These are phyloP conservation scores for Drosophila conformis DNA, from an alignment of 2,888 invertebrate species.

Conservation along the genomic window DNA sequence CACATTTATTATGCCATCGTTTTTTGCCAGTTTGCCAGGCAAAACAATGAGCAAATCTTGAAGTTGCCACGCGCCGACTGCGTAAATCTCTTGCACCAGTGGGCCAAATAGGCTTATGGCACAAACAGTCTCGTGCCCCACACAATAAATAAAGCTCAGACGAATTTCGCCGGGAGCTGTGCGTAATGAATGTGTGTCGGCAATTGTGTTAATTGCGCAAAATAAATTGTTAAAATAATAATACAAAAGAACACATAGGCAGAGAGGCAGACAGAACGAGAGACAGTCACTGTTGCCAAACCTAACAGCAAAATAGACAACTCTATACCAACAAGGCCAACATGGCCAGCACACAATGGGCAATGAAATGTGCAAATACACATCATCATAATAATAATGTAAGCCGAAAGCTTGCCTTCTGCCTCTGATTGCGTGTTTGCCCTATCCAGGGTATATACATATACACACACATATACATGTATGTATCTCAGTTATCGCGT, in stretches of 20 bases:
- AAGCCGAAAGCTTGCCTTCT: constrained; percentile 13
- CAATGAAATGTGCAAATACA: constrained; percentile 42
- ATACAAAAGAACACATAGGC: constrained; percentile 33
- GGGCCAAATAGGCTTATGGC: constrained; percentile 59
- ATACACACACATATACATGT: background rate
- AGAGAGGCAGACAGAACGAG: constrained; percentile 1
- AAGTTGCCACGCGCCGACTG: constrained; percentile 72
- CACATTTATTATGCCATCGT: constrained; percentile 75
- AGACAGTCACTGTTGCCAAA: constrained; percentile 25
- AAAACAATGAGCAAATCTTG: constrained; percentile 54
- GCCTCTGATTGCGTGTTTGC: constrained; percentile 35
- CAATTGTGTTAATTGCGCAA: constrained; percentile 80
- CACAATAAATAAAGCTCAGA: constrained; percentile 79
- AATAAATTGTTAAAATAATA: constrained; percentile 81
- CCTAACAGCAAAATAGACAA: constrained; percentile 42
- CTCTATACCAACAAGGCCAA: background rate
- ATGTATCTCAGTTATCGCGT: constrained; percentile 13
- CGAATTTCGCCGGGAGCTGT: constrained; percentile 64
- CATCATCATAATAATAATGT: constrained; percentile 59
- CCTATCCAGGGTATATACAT: background rate
- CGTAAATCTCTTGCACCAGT: constrained; percentile 63
- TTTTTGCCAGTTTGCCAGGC: constrained; percentile 37
- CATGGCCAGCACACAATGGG: constrained; percentile 33
- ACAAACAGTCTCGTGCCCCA: background rate
- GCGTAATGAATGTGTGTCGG: constrained; percentile 76